Base-by-base conservation (phyloP, 1,140 invertebrate genomes). In the Catajapyx aquilonaris region DNA sequence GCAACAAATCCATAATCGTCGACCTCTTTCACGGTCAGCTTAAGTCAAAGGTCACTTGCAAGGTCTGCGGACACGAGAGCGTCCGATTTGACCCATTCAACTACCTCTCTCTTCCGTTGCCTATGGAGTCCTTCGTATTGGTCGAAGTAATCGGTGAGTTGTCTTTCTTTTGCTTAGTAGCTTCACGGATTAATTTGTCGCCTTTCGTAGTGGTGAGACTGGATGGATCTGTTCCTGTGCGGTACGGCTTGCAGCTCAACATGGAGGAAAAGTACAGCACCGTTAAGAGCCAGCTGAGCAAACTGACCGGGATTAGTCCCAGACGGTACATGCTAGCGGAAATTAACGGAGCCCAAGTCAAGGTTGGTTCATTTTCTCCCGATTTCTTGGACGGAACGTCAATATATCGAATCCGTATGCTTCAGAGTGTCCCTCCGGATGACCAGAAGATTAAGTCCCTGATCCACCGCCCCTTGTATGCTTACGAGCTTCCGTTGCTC, bases 11-110 rank as follows among this genome's bases (percentile, higher is more conserved):
- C 3, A 77, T 90, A 37, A 72, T 88, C 35, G 83, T 84, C 20
- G 85, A 88, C 56, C 59, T 87, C 31, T 90, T 90, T 59, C 84
- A 87, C 59, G 85, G 85, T 0, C 81, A 87, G 55, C 61, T 90
- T 0, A 86, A 85, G 59, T 86, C 81, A 2, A 75, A 77, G 54
- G 72, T 79, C 20, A 73, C 67, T 31, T 88, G 84, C 58, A 65
- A 73, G 46, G 68, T 69, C 5, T 90, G 84, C 58, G 68, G 69
- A 11, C 71, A 73, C 46, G 71, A 78, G 47, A 83, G 78, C 41
- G 80, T 85, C 20, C 67, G 80, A 20, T 90, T 88, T 58, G 84
- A 88, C 61, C 75, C 83, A 2, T 88, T 86, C 60, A 86, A 79
- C 52, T 73, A 83, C 57, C 64, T 88, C 15, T 84, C 80, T 46